Evolutionary conservation across 2,888 invertebrate species (phyloP).

Genomic region (Nomada fucata): DNA sequence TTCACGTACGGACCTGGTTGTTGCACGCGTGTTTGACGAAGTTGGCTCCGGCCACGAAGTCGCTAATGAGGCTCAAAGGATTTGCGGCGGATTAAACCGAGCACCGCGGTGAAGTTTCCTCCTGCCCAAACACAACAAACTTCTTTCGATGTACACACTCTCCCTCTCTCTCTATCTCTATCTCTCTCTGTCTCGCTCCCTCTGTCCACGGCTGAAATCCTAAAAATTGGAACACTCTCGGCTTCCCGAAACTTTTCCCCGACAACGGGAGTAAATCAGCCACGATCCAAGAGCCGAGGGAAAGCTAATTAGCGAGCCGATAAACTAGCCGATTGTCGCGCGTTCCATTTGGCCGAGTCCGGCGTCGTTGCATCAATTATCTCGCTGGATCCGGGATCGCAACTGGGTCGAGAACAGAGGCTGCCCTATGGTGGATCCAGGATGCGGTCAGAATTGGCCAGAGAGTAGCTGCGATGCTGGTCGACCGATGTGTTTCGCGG

Average conservation of each 20-base stretch:
- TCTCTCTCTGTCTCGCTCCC: neutral
- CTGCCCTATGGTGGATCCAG: slow-evolving; percentile 49
- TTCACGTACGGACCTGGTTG: neutral
- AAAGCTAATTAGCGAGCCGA: slow-evolving; percentile 21
- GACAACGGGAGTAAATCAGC: neutral
- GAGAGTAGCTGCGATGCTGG: slow-evolving; percentile 44
- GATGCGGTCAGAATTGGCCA: slow-evolving; percentile 52
- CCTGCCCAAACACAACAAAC: slow-evolving; percentile 25
- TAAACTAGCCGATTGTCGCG: slow-evolving; percentile 13
- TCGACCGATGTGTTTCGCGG: slow-evolving; percentile 42
- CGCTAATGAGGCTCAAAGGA: slow-evolving; percentile 67
- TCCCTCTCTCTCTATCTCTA: too few species aligned
- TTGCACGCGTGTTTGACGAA: slow-evolving; percentile 19
- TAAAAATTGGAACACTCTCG: neutral
- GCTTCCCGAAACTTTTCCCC: too few species aligned
- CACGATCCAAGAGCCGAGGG: neutral
- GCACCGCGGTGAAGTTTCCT: slow-evolving; percentile 29
- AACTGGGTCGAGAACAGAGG: slow-evolving; percentile 10
- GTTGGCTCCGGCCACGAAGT: slow-evolving; percentile 43
- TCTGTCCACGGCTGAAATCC: neutral
- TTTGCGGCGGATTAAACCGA: slow-evolving; percentile 51
- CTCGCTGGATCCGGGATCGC: slow-evolving; percentile 39
- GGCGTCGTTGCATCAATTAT: slow-evolving; percentile 58
- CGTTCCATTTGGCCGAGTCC: slow-evolving; percentile 7
- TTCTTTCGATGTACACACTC: slow-evolving; percentile 30